phyloP scores from a whole-genome alignment of 2,113 vertebrate genomes.

The Prinia subflava region DNA sequence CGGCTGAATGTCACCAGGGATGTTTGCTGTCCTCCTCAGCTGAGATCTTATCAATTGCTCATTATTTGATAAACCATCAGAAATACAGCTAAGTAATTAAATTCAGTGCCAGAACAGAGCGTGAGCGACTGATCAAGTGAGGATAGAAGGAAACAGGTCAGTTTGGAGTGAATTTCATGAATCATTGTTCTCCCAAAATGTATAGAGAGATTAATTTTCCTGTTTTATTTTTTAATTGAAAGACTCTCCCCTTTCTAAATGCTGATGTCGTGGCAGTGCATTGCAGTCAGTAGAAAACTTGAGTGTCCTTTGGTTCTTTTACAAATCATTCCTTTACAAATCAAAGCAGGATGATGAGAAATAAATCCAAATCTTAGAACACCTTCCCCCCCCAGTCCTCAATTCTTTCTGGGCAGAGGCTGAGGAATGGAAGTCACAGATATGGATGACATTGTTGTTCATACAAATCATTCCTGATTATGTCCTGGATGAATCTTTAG shows the following conservation, averaged over 20 bases:
- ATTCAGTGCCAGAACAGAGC: not conserved
- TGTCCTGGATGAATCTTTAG: not conserved
- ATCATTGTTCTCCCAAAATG: conserved; percentile 15
- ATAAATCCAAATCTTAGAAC: not conserved
- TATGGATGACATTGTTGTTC: not conserved
- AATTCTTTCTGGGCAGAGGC: not conserved
- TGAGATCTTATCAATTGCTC: conserved; percentile 30
- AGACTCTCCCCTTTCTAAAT: not conserved
- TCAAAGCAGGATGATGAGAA: not conserved
- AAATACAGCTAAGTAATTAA: conserved; percentile 42
- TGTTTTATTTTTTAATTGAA: not conserved
- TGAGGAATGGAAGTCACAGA: not conserved
- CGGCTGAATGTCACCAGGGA: conserved; percentile 9
- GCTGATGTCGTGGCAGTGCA: not conserved
- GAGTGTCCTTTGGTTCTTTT: not conserved
- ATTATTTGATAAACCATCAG: conserved; percentile 61
- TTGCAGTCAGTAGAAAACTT: not conserved
- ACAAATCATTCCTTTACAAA: not conserved
- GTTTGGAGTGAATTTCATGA: not conserved
- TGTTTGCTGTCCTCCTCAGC: conserved; percentile 23
- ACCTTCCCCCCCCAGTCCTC: not conserved
- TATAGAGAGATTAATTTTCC: not conserved
- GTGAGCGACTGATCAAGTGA: not conserved
- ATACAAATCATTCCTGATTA: not conserved
- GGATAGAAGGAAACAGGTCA: not conserved